Evolutionary conservation across 2,888 invertebrate species (phyloP).

Genomic region (Nymphalis urticae): DNA sequence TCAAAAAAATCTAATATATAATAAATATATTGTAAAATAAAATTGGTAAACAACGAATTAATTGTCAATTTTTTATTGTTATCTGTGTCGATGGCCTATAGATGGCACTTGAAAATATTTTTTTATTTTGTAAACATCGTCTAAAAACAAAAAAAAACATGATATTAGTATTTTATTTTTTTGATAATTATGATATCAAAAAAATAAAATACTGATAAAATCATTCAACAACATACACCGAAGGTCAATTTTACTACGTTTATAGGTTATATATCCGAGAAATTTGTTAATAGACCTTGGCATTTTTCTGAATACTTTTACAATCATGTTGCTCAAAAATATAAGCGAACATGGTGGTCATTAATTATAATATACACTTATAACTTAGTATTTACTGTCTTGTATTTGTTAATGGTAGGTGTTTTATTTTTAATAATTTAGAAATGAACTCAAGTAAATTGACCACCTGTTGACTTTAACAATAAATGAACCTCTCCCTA

Average conservation of each 20-base stretch:
- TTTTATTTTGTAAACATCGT: not conserved
- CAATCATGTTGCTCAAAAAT: not conserved
- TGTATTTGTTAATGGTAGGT: too few relatives aligned
- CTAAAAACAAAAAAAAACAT: not conserved
- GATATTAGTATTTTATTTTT: too few relatives aligned
- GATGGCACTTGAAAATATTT: constrained; percentile 3
- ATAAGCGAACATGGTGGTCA: too few relatives aligned
- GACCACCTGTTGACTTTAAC: too few relatives aligned
- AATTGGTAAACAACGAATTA: not conserved
- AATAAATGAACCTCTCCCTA: too few relatives aligned
- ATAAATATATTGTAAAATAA: too few relatives aligned
- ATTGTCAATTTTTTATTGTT: not conserved
- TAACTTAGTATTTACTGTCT: too few relatives aligned
- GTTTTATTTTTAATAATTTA: too few relatives aligned
- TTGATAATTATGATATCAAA: too few relatives aligned
- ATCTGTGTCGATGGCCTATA: not conserved
- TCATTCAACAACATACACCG: not conserved
- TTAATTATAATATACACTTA: too few relatives aligned
- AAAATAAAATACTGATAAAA: not conserved
- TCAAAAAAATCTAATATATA: not conserved
- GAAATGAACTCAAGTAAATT: too few relatives aligned
- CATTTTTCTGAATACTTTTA: constrained; percentile 15
- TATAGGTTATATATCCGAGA: constrained; percentile 11
- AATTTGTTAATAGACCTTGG: constrained; percentile 10
- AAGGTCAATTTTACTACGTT: constrained; percentile 18